Conservation (phyloP, 2,888 invertebrate species). For the Drosophila helvetica region DNA sequence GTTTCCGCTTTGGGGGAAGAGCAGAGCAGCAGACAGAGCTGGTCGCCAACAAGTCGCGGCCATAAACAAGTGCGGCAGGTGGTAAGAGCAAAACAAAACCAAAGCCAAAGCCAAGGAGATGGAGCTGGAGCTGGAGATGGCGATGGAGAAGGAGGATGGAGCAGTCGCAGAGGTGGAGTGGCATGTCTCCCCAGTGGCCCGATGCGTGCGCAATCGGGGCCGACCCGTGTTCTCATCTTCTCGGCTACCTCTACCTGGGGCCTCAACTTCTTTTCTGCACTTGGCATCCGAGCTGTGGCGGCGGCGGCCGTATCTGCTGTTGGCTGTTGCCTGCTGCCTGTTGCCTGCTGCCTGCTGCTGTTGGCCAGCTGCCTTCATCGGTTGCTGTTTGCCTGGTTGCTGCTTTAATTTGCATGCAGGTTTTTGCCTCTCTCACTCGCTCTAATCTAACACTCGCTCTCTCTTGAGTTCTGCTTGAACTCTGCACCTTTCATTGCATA, state of each 20-base stretch:
- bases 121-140: no score
- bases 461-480: neutral
- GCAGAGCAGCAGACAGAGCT: constrained; percentile 22
- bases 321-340: neutral
- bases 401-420: constrained; percentile 71
- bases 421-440: constrained; percentile 33
- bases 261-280: constrained; percentile 24
- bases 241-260: constrained; percentile 38
- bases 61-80: constrained; percentile 74
- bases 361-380: constrained; percentile 43
- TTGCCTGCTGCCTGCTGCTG: constrained; percentile 5
- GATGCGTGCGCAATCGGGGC: constrained; percentile 47
- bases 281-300: neutral
- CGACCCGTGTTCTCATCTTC: constrained; percentile 20
- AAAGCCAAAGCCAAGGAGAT: neutral
- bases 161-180: constrained; percentile 5
- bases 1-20: constrained; percentile 63
- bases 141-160: constrained; percentile 1
- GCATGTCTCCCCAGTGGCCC: neutral
- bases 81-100: constrained; percentile 45
- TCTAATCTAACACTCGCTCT: neutral
- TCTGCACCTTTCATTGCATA: constrained; percentile 17
- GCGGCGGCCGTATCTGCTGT: constrained; percentile 1
- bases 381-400: constrained; percentile 65
- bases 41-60: constrained; percentile 69